Conservation (phyloP, 1,140 invertebrate species). For the Drosophila orena region DNA sequence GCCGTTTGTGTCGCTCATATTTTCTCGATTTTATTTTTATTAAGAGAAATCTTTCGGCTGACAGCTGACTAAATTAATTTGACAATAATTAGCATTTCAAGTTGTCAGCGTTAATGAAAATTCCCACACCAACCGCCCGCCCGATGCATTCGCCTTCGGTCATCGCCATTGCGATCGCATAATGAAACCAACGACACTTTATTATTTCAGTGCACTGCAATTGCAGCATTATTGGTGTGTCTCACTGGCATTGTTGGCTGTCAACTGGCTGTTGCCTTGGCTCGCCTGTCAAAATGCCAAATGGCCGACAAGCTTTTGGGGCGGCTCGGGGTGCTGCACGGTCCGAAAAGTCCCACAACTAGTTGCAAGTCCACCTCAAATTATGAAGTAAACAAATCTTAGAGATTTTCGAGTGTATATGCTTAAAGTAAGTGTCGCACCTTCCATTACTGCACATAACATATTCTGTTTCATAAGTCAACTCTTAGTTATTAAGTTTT, state of each 20-base stretch:
- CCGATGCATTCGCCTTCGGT: slow-evolving; percentile 4
- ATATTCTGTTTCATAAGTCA: too few species aligned
- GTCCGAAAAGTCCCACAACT: not conserved
- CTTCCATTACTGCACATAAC: too few species aligned
- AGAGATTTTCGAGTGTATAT: too few species aligned
- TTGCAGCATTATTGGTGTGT: slow-evolving; percentile 49
- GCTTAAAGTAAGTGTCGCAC: too few species aligned
- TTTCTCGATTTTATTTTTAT: slow-evolving; percentile 52
- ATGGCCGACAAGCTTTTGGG: slow-evolving; percentile 6
- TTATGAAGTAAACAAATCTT: not conserved
- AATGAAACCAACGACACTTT: slow-evolving; percentile 76
- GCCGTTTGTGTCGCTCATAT: slow-evolving; percentile 52
- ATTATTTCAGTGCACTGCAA: slow-evolving; percentile 54
- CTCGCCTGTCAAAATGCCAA: slow-evolving; percentile 57
- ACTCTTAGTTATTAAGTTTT: too few species aligned
- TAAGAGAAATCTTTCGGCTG: slow-evolving; percentile 79
- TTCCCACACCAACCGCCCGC: slow-evolving; percentile 31
- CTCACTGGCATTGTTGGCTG: slow-evolving; percentile 54
- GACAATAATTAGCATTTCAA: slow-evolving; percentile 85
- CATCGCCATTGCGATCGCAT: slow-evolving; percentile 17
- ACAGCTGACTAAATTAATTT: slow-evolving; percentile 85
- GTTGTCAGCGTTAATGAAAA: slow-evolving; percentile 84
- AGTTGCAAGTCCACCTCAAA: not conserved
- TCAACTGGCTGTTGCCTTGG: slow-evolving; percentile 58
- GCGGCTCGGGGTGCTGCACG: not conserved